A percentile compares a stretch with the other conserved stretches of the same genome.
These are phyloP conservation scores for Nanger granti DNA, from an alignment of 2,113 vertebrate genomes.

Conservation along the genomic window DNA sequence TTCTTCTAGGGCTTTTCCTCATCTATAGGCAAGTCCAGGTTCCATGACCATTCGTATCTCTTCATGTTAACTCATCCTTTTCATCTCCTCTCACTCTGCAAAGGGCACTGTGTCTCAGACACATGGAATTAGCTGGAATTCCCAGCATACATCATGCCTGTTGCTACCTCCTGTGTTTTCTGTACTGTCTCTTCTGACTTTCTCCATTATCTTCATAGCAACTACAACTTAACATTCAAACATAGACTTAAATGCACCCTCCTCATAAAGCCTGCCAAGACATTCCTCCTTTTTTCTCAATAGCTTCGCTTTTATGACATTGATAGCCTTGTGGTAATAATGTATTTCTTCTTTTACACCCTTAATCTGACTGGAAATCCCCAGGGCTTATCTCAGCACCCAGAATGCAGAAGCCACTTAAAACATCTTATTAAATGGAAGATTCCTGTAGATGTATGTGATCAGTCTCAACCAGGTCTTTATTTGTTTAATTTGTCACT, in stretches of 20 bases:
- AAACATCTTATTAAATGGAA: background rate
- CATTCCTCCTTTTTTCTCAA: background rate
- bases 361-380: conserved; percentile 2
- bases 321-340: background rate
- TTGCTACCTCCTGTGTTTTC: background rate
- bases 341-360: conserved; percentile 10
- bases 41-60: background rate
- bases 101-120: background rate
- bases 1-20: background rate
- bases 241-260: background rate
- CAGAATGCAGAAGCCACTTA: background rate
- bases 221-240: background rate
- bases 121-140: background rate
- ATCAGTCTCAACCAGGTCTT: background rate
- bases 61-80: background rate
- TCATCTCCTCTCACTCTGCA: background rate
- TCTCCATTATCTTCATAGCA: background rate
- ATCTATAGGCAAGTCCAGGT: background rate
- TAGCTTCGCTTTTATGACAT: background rate
- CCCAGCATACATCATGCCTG: background rate
- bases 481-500: background rate
- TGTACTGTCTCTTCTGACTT: background rate
- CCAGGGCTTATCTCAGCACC: background rate
- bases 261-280: conserved; percentile 4
- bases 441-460: background rate